Evolutionary conservation across 2,113 vertebrate species (phyloP).

Genomic region (Tursiops truncatus): DNA sequence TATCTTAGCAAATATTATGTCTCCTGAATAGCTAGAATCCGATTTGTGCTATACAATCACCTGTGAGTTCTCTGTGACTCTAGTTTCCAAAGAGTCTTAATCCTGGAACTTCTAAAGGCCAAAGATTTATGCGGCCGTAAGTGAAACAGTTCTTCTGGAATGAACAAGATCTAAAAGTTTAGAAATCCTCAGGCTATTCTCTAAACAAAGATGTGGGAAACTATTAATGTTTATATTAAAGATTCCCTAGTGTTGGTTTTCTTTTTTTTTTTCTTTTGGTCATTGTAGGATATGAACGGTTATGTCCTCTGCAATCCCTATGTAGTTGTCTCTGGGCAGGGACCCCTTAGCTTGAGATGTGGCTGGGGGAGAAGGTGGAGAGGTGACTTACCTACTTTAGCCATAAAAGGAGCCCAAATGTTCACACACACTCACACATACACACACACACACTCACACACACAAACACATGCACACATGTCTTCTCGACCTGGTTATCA

Average conservation of each 20-base stretch:
- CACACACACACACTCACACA: neutral
- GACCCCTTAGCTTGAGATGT: fast-evolving
- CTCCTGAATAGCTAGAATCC: neutral
- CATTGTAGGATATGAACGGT: constrained; percentile 83
- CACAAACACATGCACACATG: neutral
- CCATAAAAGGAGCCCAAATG: constrained; percentile 43
- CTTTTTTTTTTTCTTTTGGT: constrained; percentile 72
- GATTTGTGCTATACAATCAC: constrained; percentile 35
- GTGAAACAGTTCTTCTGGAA: constrained; percentile 86
- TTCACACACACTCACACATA: neutral
- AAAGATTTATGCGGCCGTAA: constrained; percentile 86
- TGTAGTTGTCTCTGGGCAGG: constrained; percentile 61
- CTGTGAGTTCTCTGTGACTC: constrained; percentile 65
- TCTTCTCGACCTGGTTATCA: neutral
- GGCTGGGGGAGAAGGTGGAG: neutral
- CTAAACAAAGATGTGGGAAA: constrained; percentile 93
- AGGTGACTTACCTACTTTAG: constrained; percentile 53
- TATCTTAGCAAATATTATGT: neutral
- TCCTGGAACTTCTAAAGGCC: constrained; percentile 72
- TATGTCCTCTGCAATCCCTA: constrained; percentile 75
- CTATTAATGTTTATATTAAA: constrained; percentile 90
- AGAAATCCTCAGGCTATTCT: constrained; percentile 88
- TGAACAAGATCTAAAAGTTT: constrained; percentile 87
- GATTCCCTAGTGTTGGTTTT: constrained; percentile 83
- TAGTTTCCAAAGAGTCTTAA: constrained; percentile 66